Percentiles rank a stretch among this genome's conserved stretches.
phyloP scores from a whole-genome alignment of 2,797 vertebrate genomes.

The Odontamblyopus rebecca region DNA sequence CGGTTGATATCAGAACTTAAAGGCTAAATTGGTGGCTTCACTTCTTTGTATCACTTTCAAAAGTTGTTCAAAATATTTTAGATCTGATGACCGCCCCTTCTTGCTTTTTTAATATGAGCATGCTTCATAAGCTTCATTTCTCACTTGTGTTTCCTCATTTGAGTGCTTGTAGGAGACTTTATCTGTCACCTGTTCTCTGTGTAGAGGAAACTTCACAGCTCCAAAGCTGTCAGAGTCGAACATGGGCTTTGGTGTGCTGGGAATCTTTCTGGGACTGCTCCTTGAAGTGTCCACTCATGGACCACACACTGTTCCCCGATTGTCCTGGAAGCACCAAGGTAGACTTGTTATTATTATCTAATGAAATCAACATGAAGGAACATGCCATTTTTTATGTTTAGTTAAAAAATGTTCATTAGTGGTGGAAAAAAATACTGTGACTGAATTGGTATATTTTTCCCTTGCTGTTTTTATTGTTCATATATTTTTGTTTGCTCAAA shows the following conservation, averaged over 20 bases:
- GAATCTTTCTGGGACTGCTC: constrained; percentile 77
- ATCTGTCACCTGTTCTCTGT: constrained; percentile 17
- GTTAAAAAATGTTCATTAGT: too few species aligned
- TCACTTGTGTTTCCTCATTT: constrained; percentile 11
- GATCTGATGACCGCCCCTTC: constrained; percentile 34
- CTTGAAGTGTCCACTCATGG: constrained; percentile 84
- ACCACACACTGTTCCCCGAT: constrained; percentile 83
- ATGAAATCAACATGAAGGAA: background rate
- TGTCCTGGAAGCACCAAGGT: constrained; percentile 92
- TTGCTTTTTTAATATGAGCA: constrained; percentile 1
- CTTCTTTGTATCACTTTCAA: too few species aligned
- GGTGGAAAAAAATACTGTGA: too few species aligned
- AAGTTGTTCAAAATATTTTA: constrained; percentile 31
- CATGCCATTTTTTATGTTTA: background rate
- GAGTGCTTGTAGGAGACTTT: background rate
- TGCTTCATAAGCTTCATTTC: constrained; percentile 12
- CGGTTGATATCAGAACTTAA: too few species aligned
- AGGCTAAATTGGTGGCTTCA: too few species aligned
- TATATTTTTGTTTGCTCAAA: too few species aligned
- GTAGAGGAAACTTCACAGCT: constrained; percentile 82
- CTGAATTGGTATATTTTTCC: too few species aligned
- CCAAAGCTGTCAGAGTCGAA: constrained; percentile 70
- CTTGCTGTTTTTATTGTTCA: too few species aligned
- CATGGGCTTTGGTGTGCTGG: constrained; percentile 77
- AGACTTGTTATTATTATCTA: constrained; percentile 37